Conservation (phyloP, 2,888 invertebrate species). For the Automeris io region DNA sequence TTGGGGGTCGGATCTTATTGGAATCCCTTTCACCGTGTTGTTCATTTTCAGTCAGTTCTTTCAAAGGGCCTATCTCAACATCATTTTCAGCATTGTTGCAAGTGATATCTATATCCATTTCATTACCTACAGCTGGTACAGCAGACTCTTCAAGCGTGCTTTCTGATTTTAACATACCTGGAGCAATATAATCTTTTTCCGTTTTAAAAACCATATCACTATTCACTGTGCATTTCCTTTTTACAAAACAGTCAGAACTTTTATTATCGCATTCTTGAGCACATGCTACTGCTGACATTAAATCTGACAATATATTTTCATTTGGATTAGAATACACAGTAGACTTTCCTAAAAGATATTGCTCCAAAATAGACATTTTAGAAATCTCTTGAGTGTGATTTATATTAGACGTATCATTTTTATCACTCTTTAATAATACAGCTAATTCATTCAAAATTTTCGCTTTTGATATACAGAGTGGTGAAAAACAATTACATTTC, state of each 20-base stretch:
- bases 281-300: slow-evolving; percentile 77
- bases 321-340: slow-evolving; percentile 48
- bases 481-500: slow-evolving; percentile 85
- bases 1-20: slow-evolving; percentile 54
- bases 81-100: slow-evolving; percentile 60
- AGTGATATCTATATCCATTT: slow-evolving; percentile 70
- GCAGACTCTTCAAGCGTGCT: slow-evolving; percentile 73
- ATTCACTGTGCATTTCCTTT: slow-evolving; percentile 56
- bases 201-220: slow-evolving; percentile 45
- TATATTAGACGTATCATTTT: slow-evolving; percentile 55
- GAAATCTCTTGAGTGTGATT: slow-evolving; percentile 61
- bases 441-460: slow-evolving; percentile 83
- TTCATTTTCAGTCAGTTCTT: slow-evolving; percentile 62
- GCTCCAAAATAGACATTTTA: slow-evolving; percentile 83
- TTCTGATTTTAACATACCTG: slow-evolving; percentile 62
- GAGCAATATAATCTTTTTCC: slow-evolving; percentile 43
- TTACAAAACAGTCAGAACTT: slow-evolving; percentile 59
- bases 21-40: slow-evolving; percentile 36
- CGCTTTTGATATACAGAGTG: slow-evolving; percentile 85
- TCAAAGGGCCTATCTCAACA: slow-evolving; percentile 68
- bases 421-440: slow-evolving; percentile 79
- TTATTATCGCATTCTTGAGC: slow-evolving; percentile 80
- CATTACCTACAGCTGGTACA: slow-evolving; percentile 68
- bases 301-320: slow-evolving; percentile 78
- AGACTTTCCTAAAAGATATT: slow-evolving; percentile 79